Conservation (phyloP, 2,113 vertebrate genomes). For the Antennarius striatus region DNA sequence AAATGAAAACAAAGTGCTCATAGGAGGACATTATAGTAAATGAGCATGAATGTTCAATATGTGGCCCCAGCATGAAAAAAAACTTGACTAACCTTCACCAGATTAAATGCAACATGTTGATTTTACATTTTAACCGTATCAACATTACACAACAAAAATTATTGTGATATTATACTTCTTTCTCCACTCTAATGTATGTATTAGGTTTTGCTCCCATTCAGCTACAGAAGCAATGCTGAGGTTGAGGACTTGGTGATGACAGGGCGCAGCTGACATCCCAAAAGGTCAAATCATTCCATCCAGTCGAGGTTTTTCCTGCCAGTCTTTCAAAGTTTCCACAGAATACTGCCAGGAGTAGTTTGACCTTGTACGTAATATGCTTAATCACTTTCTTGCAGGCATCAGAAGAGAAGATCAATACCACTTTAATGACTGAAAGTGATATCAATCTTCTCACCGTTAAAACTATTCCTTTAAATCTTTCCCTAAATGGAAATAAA, state of each 20-base stretch:
- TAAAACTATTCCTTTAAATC: no score
- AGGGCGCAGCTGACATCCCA: background rate
- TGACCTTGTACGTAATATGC: background rate
- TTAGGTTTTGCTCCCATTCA: background rate
- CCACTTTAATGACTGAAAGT: no score
- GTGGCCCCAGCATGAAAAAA: no score
- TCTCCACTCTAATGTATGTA: no score
- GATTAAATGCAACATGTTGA: background rate
- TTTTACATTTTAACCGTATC: background rate
- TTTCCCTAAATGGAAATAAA: no score
- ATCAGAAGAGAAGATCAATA: no score
- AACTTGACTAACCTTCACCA: no score
- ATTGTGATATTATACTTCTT: no score
- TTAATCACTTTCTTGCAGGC: background rate
- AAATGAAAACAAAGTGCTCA: background rate
- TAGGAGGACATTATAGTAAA: slow-evolving; percentile 2
- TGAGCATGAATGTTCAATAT: background rate
- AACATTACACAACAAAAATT: no score
- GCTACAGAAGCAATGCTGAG: background rate
- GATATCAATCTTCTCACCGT: no score
- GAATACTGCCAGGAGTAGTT: background rate
- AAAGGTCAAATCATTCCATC: no score
- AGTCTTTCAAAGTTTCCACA: no score
- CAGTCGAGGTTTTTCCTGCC: background rate
- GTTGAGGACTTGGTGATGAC: background rate